Evolutionary conservation across 1,140 invertebrate species (phyloP).

Genomic region (Galendromus occidentalis): DNA sequence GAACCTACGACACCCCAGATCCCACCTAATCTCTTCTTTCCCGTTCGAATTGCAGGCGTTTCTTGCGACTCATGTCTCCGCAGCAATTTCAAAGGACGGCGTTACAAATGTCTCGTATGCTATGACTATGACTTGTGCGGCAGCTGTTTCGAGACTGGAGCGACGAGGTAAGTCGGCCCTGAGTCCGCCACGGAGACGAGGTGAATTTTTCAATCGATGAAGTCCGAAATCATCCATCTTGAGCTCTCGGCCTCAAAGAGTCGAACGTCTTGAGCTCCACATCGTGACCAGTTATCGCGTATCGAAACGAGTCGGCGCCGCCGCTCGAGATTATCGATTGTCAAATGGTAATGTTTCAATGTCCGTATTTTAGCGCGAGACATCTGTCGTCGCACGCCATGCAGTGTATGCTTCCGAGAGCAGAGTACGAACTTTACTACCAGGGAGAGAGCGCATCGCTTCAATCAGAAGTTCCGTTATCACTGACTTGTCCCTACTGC

Average conservation of each 20-base stretch:
- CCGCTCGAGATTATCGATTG: too few species aligned
- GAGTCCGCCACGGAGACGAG: too few species aligned
- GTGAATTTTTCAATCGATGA: too few species aligned
- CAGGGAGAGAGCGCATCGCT: slow-evolving; percentile 64
- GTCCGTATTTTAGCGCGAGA: slow-evolving; percentile 35
- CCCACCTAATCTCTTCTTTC: too few species aligned
- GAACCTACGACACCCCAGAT: too few species aligned
- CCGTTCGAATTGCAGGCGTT: slow-evolving; percentile 37
- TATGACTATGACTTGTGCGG: slow-evolving; percentile 97
- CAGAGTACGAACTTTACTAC: slow-evolving; percentile 83
- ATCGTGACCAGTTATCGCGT: too few species aligned
- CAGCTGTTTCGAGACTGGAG: slow-evolving; percentile 80
- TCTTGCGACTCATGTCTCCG: slow-evolving; percentile 98
- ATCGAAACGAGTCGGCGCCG: too few species aligned
- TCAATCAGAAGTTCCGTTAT: slow-evolving; percentile 58
- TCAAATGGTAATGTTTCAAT: too few species aligned
- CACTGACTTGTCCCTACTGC: slow-evolving; percentile 90
- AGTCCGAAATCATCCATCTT: too few species aligned
- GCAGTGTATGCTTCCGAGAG: slow-evolving; percentile 91
- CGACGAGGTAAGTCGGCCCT: slow-evolving; percentile 39
- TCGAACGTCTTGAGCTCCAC: too few species aligned
- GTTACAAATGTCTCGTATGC: slow-evolving; percentile 96
- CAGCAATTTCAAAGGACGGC: slow-evolving; percentile 84
- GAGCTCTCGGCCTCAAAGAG: too few species aligned
- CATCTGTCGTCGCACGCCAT: slow-evolving; percentile 89